phyloP scores from a whole-genome alignment of 2,888 invertebrate genomes.

The Meteorus colon region DNA sequence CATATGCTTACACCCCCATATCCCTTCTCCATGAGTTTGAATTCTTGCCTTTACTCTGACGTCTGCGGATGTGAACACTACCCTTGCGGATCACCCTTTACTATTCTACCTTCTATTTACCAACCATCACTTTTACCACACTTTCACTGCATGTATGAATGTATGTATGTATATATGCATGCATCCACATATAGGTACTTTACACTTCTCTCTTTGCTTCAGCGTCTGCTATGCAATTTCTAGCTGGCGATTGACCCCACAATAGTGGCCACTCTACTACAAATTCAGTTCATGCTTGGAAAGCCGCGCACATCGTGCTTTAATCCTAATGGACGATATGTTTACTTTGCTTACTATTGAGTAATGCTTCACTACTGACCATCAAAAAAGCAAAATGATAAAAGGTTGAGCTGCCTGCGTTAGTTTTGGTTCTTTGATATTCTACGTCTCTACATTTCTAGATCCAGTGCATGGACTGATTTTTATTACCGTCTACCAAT shows the following conservation, averaged over 20 bases:
- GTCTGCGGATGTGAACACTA: constrained; percentile 23
- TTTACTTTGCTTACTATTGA: constrained; percentile 25
- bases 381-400: not conserved
- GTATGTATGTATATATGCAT: too few relatives aligned
- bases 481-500: too few relatives aligned
- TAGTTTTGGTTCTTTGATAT: too few relatives aligned
- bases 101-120: constrained; percentile 23
- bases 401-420: not conserved
- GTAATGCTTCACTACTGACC: not conserved
- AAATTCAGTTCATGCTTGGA: constrained; percentile 38
- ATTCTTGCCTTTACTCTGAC: not conserved
- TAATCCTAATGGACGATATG: constrained; percentile 38
- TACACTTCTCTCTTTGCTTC: constrained; percentile 25
- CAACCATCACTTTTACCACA: constrained; percentile 12
- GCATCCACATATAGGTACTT: not conserved
- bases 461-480: too few relatives aligned
- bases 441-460: too few relatives aligned
- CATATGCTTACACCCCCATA: constrained; percentile 61
- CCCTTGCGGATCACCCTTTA: constrained; percentile 22
- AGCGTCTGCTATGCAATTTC: constrained; percentile 47
- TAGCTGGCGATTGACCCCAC: constrained; percentile 47
- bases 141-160: not conserved
- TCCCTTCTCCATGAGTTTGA: constrained; percentile 9
- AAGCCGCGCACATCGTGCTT: constrained; percentile 30
- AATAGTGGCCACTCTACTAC: constrained; percentile 37